These are phyloP conservation scores for Meliscaeva auricollis DNA, from an alignment of 2,888 invertebrate species.

Conservation along the genomic window DNA sequence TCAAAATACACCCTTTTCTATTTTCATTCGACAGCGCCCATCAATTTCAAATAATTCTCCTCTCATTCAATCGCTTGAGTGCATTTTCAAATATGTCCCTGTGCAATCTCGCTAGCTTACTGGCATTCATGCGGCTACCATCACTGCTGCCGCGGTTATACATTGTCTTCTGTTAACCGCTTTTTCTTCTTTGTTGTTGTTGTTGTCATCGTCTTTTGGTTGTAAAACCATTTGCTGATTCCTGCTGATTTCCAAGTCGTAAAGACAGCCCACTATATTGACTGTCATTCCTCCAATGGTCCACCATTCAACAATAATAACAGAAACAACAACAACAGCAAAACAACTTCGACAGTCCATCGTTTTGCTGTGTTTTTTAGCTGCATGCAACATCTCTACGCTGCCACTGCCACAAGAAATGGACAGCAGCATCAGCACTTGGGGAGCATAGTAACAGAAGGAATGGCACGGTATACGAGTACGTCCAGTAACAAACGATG, in stretches of 20 bases:
- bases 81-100: constrained; percentile 40
- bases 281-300: constrained; percentile 65
- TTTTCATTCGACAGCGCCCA: constrained; percentile 42
- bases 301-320: constrained; percentile 44
- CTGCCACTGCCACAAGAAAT: constrained; percentile 23
- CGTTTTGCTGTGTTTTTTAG: background rate
- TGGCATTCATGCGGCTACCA: background rate
- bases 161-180: constrained; percentile 48
- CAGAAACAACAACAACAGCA: constrained; percentile 37
- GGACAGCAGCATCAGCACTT: constrained; percentile 31
- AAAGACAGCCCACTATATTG: constrained; percentile 68
- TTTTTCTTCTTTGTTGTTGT: constrained; percentile 13
- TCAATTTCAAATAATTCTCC: constrained; percentile 31
- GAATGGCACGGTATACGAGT: constrained; percentile 59
- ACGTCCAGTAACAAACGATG: constrained; percentile 71
- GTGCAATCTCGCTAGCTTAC: constrained; percentile 16
- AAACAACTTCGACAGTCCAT: constrained; percentile 40
- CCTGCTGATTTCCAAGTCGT: constrained; percentile 73
- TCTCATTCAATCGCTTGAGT: constrained; percentile 43
- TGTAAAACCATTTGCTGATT: constrained; percentile 68
- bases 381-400: constrained; percentile 64
- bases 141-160: constrained; percentile 41
- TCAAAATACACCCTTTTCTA: constrained; percentile 48
- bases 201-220: constrained; percentile 27
- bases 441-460: constrained; percentile 39